phyloP scores from a whole-genome alignment of 2,888 invertebrate species.

The Eledona agricola region DNA sequence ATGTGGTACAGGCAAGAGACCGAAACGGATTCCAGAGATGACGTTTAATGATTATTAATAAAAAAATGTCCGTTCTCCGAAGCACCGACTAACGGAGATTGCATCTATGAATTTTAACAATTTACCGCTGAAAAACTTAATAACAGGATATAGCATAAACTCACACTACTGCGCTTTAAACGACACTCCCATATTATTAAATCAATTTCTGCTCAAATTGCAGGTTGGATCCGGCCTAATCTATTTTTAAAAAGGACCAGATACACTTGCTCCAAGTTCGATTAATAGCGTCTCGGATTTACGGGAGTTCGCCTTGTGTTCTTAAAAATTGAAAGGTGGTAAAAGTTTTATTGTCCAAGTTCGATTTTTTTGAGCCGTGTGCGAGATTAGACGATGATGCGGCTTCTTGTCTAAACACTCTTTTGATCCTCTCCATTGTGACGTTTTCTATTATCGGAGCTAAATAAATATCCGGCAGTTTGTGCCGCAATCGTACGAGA shows the following conservation, averaged over 20 bases:
- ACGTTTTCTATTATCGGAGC: conserved; percentile 12
- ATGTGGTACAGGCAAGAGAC: conserved; percentile 11
- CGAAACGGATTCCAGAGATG: conserved; percentile 16
- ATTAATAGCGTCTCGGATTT: conserved; percentile 26
- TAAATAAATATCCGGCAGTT: too few species aligned
- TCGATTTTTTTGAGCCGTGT: too few species aligned
- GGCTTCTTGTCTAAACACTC: conserved; percentile 5
- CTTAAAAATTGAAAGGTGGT: conserved; percentile 17
- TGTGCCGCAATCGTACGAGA: too few species aligned
- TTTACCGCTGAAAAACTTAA: conserved; percentile 23
- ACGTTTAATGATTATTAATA: conserved; percentile 11
- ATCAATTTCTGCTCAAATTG: conserved; percentile 30
- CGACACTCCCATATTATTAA: conserved; percentile 31
- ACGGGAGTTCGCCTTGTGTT: conserved; percentile 9
- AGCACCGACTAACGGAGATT: conserved; percentile 3
- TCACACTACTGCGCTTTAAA: conserved; percentile 23
- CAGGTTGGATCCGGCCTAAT: conserved; percentile 19
- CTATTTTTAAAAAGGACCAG: conserved; percentile 25
- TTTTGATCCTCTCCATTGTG: conserved; percentile 15
- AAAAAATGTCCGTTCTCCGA: conserved; percentile 13
- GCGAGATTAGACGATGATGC: conserved; percentile 9
- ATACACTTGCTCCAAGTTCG: conserved; percentile 13
- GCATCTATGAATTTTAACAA: conserved; percentile 14
- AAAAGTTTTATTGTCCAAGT: conserved; percentile 23
- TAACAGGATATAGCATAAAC: conserved; percentile 21